Evolutionary conservation across 2,797 vertebrate genomes (phyloP).

Genomic region (Psittacula echo): DNA sequence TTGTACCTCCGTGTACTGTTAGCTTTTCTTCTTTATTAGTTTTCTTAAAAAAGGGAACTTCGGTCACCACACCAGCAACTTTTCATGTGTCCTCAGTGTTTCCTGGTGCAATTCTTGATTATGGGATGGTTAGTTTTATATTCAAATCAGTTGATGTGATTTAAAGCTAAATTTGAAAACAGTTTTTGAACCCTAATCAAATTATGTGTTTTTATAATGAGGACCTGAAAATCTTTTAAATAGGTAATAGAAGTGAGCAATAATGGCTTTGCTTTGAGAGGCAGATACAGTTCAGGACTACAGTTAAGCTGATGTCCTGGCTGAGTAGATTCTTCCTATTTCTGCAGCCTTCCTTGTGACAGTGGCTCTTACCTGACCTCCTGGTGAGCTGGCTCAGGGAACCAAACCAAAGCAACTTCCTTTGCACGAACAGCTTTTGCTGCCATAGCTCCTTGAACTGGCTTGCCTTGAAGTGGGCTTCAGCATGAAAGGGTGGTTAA

Average conservation of each 20-base stretch:
- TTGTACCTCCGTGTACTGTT: accelerated
- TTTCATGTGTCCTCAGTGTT: not conserved
- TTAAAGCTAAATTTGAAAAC: not conserved
- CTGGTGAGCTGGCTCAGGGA: not conserved
- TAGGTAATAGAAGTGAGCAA: not conserved
- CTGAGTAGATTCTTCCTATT: not conserved
- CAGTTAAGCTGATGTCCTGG: not conserved
- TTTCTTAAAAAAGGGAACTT: not conserved
- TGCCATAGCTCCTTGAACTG: accelerated
- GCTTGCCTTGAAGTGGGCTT: not conserved
- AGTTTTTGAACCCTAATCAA: not conserved
- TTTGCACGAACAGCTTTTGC: accelerated
- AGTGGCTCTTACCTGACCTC: not conserved
- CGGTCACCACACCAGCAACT: not conserved
- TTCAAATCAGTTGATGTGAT: not conserved
- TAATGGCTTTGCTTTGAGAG: not conserved
- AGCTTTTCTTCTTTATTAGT: not conserved
- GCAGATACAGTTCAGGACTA: not conserved
- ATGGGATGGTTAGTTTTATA: not conserved
- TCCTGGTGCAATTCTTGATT: not conserved
- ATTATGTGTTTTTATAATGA: not conserved
- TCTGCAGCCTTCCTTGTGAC: not conserved
- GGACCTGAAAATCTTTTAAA: not conserved
- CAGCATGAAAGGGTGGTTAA: not conserved
- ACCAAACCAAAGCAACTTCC: not conserved